Evolutionary conservation across 1,140 invertebrate species (phyloP), one percentile per base, ranked within the genome.

Genomic region (Trigoniulus corallinus): DNA sequence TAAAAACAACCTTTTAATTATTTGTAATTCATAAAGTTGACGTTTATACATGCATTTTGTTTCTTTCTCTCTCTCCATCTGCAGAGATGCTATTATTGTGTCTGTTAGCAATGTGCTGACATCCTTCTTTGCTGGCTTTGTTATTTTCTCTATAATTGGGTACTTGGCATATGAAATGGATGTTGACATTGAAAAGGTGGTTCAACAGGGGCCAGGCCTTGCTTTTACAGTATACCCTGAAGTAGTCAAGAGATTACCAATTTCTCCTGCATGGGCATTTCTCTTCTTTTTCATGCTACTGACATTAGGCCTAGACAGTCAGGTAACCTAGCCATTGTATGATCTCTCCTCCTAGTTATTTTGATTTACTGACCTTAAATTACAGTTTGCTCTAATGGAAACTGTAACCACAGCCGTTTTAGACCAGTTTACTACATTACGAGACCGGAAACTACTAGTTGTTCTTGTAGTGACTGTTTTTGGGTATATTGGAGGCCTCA

Each of bases 171-270:
- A 82, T 51, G 79, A 82, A 57, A 63, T 84, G 12, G 69, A 78
- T 23, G 80, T 82, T 2, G 71, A 74, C 21, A 80, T 84, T 1
- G 73, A 74, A 2, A 74, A 77, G 37, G 81, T 84, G 23, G 81
- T 84, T 18, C 79, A 82, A 51, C 77, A 83, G 60, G 62, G 56
- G 54, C 81, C 83, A 41, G 84, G 84, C 1, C 63, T 88, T 43
- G 84, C 84, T 1, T 88, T 88, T 59, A 82, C 87, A 51, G 84
- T 85, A 4, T 88, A 89, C 63, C 85, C 86, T 0, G 84, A 87
- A 65, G 84, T 84, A 0, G 81, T 89, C 2, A 76, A 82, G 0
- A 73, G 82, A 51, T 67, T 89, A 54, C 85, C 85, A 0, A 68
- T 84, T 2, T 79, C 84, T 1, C 82, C 83, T 0, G 65, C 88